Conservation (phyloP, 1,140 invertebrate genomes). For the Brachionus calyciflorus region DNA sequence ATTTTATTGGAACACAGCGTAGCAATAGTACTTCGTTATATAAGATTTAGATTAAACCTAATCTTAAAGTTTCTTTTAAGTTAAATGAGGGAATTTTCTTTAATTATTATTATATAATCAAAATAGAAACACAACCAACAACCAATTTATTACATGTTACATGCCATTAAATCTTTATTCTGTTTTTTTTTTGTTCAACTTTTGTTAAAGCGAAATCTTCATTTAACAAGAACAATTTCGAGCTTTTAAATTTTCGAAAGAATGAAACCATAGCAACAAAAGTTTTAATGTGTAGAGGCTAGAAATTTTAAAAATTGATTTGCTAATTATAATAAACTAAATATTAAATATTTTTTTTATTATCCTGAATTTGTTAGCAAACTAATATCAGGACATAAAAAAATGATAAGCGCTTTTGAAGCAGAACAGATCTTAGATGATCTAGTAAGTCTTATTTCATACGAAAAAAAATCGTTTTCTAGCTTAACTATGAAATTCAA, state of each 20-base stretch:
- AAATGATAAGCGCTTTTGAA: not conserved
- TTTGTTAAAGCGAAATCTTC: constrained; percentile 25
- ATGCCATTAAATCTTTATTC: no score
- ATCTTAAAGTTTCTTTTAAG: no score
- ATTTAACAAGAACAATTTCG: not conserved
- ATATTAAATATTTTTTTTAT: not conserved
- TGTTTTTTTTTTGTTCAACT: not conserved
- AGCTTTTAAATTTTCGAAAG: not conserved
- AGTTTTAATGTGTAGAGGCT: constrained; percentile 23
- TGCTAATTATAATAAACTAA: constrained; percentile 34
- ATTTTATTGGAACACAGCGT: no score
- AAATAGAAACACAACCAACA: not conserved
- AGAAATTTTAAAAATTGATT: constrained; percentile 22
- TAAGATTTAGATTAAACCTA: no score
- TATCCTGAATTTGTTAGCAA: not conserved
- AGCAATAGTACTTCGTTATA: no score
- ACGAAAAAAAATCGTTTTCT: no score
- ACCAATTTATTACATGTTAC: not conserved
- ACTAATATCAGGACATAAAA: not conserved
- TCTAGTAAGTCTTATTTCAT: not conserved
- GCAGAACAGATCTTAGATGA: constrained; percentile 26
- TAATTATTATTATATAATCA: no score
- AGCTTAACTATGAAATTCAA: no score
- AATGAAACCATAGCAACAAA: constrained; percentile 4
- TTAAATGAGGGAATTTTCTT: no score